Evolutionary conservation across 2,888 invertebrate genomes (phyloP).

Genomic region (Glyphotaelius pellucidus): DNA sequence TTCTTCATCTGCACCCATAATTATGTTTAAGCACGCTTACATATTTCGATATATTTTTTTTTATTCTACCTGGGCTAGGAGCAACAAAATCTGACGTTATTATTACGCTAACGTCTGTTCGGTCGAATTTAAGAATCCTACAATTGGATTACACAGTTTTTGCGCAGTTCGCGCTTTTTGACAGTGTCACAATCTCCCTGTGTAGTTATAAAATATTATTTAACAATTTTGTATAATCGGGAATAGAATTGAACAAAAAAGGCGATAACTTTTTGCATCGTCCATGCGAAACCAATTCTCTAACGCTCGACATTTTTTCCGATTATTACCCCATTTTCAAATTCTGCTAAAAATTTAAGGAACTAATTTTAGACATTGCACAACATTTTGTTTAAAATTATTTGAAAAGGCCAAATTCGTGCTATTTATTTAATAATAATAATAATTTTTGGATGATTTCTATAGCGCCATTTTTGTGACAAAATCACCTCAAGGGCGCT

Average conservation of each 20-base stretch:
- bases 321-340: background rate
- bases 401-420: background rate
- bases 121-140: background rate
- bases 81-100: no score
- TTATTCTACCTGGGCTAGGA: background rate
- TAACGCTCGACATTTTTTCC: background rate
- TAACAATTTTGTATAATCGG: background rate
- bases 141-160: no score
- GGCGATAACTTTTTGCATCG: background rate
- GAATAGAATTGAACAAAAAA: background rate
- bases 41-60: background rate
- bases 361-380: background rate
- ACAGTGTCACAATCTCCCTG: background rate
- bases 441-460: no score
- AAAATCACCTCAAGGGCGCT: no score
- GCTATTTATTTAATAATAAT: background rate
- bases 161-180: background rate
- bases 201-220: background rate
- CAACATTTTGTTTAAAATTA: background rate
- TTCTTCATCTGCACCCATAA: background rate
- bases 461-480: no score
- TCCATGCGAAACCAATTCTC: background rate
- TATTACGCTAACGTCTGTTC: no score
- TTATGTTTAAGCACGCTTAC: background rate
- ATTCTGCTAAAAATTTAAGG: background rate